Evolutionary conservation across 2,113 vertebrate genomes (phyloP).

Genomic region (Romanogobio albipinnatus): DNA sequence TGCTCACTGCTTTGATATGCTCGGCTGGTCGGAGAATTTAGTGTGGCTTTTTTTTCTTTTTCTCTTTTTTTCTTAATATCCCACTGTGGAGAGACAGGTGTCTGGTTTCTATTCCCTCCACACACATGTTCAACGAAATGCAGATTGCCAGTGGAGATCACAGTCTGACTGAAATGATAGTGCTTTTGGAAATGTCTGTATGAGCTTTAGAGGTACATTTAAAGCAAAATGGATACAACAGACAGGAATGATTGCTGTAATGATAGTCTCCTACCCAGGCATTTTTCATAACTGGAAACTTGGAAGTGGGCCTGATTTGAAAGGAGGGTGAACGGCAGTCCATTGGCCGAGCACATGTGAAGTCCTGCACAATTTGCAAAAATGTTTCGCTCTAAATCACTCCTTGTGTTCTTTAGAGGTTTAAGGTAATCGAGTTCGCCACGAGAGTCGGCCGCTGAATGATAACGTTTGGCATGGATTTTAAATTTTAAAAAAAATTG

Average conservation of each 20-base stretch:
- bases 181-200: conserved; percentile 60
- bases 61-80: conserved; percentile 39
- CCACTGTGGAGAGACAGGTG: conserved; percentile 63
- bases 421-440: conserved; percentile 67
- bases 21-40: conserved; percentile 61
- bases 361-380: conserved; percentile 65
- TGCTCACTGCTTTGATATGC: conserved; percentile 66
- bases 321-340: conserved; percentile 57
- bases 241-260: conserved; percentile 71
- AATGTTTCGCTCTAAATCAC: conserved; percentile 65
- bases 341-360: conserved; percentile 44
- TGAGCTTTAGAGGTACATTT: conserved; percentile 66
- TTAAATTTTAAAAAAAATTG: conserved; percentile 9
- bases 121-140: conserved; percentile 68
- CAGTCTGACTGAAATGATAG: conserved; percentile 72
- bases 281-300: conserved; percentile 74
- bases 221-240: conserved; percentile 71
- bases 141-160: conserved; percentile 76
- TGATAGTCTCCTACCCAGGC: conserved; percentile 73
- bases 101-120: conserved; percentile 73
- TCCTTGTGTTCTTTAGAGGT: conserved; percentile 53
- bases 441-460: conserved; percentile 47
- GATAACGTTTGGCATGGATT: conserved; percentile 32
- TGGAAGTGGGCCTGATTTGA: conserved; percentile 62
- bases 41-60: background rate